A percentile compares a stretch with the other conserved stretches of the same genome.
phyloP scores from a whole-genome alignment of 2,113 vertebrate genomes.

The Pteruthius melanotis region DNA sequence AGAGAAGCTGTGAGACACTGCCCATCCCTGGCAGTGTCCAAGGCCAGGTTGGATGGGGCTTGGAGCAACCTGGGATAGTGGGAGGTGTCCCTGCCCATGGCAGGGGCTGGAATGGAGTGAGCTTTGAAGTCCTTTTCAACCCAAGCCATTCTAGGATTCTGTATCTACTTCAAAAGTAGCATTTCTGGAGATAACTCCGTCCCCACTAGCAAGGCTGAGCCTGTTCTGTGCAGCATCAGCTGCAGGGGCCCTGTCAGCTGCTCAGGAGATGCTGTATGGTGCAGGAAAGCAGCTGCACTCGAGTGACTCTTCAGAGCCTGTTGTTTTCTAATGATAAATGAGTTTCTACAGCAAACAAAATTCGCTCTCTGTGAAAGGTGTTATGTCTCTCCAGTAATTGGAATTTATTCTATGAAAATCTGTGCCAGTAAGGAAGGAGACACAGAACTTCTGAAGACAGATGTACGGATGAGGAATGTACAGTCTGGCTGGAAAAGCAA shows the following conservation, averaged over 20 bases:
- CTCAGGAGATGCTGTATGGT: background rate
- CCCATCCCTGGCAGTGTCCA: background rate
- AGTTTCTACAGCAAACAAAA: background rate
- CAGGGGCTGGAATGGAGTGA: background rate
- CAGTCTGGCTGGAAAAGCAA: background rate
- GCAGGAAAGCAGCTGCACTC: background rate
- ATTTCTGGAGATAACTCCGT: background rate
- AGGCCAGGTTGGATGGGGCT: background rate
- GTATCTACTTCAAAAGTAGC: background rate
- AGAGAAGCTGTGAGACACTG: too few species aligned
- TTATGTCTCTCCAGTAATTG: background rate
- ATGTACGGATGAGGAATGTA: background rate
- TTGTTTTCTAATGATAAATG: background rate
- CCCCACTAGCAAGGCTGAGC: background rate
- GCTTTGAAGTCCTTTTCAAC: background rate
- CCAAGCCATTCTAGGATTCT: background rate
- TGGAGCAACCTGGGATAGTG: background rate
- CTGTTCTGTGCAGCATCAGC: background rate
- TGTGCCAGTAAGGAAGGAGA: background rate
- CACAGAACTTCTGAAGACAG: background rate
- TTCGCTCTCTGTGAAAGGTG: background rate
- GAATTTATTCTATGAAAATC: background rate
- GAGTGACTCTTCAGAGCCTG: background rate
- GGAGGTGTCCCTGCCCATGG: background rate
- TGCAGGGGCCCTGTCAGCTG: background rate